A percentile compares a stretch with the other conserved stretches of the same genome.
These are phyloP conservation scores for Caenorhabditis sp. DNA, from an alignment of 2,888 invertebrate species.

Conservation along the genomic window DNA sequence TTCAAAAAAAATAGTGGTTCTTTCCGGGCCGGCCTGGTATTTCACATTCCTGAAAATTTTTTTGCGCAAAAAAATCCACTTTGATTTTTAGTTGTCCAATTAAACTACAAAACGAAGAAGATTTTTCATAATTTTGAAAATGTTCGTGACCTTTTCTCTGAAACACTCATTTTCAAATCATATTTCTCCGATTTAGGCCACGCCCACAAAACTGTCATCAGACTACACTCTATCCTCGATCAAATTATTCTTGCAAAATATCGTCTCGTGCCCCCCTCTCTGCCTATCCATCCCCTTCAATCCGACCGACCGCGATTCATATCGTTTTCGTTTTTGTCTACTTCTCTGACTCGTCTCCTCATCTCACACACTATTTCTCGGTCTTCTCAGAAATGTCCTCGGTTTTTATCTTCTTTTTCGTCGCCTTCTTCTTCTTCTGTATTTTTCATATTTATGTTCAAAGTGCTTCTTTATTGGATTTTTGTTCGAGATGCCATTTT, in stretches of 20 bases:
- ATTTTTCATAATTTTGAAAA: no score
- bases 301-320: background rate
- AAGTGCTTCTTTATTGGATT: slow-evolving; percentile 11
- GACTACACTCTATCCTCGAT: background rate
- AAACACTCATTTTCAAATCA: no score
- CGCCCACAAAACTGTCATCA: no score
- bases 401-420: background rate
- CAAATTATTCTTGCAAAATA: background rate
- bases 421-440: background rate
- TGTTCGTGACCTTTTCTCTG: no score
- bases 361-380: background rate
- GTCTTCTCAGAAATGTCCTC: slow-evolving; percentile 6
- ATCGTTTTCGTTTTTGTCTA: background rate
- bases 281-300: background rate
- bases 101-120: no score
- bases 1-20: no score
- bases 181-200: no score
- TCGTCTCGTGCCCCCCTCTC: background rate
- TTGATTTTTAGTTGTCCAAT: no score
- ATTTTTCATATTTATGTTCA: slow-evolving; percentile 6
- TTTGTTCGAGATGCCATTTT: slow-evolving; percentile 24
- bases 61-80: no score
- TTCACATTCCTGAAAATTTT: no score
- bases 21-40: no score
- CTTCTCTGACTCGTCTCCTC: background rate